Conservation (phyloP, 2,888 invertebrate species). For the Lasioglossum malachurum region DNA sequence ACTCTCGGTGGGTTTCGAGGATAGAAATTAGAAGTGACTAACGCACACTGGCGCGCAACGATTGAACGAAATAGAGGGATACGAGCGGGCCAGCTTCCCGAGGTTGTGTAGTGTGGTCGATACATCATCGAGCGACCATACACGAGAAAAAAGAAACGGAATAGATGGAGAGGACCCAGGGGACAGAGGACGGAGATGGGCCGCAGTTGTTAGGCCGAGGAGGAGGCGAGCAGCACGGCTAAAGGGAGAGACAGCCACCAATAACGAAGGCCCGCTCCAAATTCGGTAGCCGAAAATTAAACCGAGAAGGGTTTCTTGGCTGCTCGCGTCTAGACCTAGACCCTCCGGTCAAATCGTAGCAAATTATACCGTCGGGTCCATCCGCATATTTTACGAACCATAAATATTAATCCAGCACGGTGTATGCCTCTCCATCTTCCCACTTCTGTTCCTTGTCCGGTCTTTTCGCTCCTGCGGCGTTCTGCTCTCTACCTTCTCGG, state of each 20-base stretch:
- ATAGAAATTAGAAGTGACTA: conserved; percentile 43
- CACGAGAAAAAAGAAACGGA: not conserved
- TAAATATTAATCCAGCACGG: conserved; percentile 76
- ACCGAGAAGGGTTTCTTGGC: conserved; percentile 61
- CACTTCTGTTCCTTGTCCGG: conserved; percentile 32
- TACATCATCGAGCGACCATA: conserved; percentile 51
- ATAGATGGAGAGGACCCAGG: conserved; percentile 5
- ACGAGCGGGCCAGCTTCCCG: conserved; percentile 7
- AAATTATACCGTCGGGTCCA: conserved; percentile 75
- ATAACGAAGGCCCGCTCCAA: conserved; percentile 64
- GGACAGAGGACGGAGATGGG: conserved; percentile 34
- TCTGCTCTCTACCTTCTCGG: conserved; percentile 20
- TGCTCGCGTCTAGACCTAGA: conserved; percentile 74
- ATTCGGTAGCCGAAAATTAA: conserved; percentile 76
- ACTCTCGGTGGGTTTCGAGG: conserved; percentile 32
- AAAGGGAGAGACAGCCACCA: conserved; percentile 45
- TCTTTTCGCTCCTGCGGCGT: conserved; percentile 19
- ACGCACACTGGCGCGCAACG: not conserved
- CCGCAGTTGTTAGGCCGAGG: conserved; percentile 4
- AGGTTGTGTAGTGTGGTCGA: conserved; percentile 35
- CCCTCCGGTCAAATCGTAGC: conserved; percentile 77
- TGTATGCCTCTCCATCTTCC: conserved; percentile 39
- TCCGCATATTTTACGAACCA: conserved; percentile 78
- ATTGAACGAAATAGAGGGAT: not conserved
- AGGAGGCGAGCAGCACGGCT: conserved; percentile 19